phyloP scores from a whole-genome alignment of 2,113 vertebrate genomes.

The Shinisaurus crocodilurus region DNA sequence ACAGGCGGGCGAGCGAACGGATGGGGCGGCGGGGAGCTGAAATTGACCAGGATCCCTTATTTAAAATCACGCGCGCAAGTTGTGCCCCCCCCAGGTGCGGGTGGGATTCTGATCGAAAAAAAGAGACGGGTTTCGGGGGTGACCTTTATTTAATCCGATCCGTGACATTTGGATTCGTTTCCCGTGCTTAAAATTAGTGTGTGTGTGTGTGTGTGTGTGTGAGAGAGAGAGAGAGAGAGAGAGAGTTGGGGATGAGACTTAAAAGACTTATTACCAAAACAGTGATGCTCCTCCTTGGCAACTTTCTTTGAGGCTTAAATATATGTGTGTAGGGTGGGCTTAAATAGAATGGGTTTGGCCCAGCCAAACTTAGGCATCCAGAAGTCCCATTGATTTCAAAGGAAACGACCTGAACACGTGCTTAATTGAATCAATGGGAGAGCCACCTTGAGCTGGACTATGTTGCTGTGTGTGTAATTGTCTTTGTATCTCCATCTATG shows the following conservation, averaged over 20 bases:
- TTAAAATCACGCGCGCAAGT: background rate
- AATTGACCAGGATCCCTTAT: background rate
- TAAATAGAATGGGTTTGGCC: background rate
- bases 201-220: background rate
- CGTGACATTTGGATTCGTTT: background rate
- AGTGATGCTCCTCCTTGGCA: background rate
- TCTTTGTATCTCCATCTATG: background rate
- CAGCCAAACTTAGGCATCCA: too few species aligned
- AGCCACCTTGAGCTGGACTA: background rate
- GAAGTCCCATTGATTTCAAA: background rate
- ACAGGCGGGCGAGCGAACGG: background rate
- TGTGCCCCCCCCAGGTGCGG: background rate
- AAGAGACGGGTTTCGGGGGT: too few species aligned
- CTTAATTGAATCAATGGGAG: background rate
- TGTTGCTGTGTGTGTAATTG: too few species aligned
- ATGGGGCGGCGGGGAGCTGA: background rate
- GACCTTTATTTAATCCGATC: background rate
- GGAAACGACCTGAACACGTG: background rate
- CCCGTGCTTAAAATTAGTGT: fast-evolving
- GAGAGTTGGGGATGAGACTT: background rate
- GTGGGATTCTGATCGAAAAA: background rate
- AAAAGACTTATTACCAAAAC: too few species aligned
- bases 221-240: background rate
- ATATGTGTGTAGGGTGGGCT: background rate
- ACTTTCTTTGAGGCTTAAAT: background rate